Percentiles rank a stretch among this genome's conserved stretches.
These are phyloP conservation scores for Phodopus roborovskii DNA, from an alignment of 2,113 vertebrate species.

Conservation along the genomic window DNA sequence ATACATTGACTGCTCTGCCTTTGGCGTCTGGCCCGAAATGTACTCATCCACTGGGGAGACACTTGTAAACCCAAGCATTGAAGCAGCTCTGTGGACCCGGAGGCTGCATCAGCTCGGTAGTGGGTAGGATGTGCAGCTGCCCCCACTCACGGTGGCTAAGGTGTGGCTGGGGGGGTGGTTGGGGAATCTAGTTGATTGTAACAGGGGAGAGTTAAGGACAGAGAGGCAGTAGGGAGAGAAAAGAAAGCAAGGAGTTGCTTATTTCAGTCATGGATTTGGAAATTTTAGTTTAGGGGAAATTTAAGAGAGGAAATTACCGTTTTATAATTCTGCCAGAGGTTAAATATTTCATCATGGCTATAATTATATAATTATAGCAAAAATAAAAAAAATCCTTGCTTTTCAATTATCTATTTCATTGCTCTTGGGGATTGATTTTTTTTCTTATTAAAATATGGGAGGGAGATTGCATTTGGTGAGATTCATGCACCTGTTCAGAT, in stretches of 20 bases:
- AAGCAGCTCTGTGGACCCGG: background rate
- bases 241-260: too few species aligned
- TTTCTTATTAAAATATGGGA: constrained; percentile 59
- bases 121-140: background rate
- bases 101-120: background rate
- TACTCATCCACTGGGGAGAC: background rate
- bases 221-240: background rate
- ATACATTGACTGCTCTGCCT: background rate
- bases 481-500: constrained; percentile 26
- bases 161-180: background rate
- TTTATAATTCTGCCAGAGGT: constrained; percentile 60
- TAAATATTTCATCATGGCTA: constrained; percentile 52
- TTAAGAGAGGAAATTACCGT: constrained; percentile 45
- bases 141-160: background rate
- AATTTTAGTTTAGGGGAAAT: constrained; percentile 8
- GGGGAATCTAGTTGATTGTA: background rate
- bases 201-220: background rate
- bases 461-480: constrained; percentile 61
- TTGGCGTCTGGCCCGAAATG: background rate
- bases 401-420: constrained; percentile 71
- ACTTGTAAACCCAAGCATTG: background rate
- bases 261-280: background rate
- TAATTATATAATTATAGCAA: constrained; percentile 55
- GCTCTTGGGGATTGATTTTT: constrained; percentile 61
- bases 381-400: constrained; percentile 33